Evolutionary conservation across 2,113 vertebrate species (phyloP).

Genomic region (Aspidoscelis tigris): DNA sequence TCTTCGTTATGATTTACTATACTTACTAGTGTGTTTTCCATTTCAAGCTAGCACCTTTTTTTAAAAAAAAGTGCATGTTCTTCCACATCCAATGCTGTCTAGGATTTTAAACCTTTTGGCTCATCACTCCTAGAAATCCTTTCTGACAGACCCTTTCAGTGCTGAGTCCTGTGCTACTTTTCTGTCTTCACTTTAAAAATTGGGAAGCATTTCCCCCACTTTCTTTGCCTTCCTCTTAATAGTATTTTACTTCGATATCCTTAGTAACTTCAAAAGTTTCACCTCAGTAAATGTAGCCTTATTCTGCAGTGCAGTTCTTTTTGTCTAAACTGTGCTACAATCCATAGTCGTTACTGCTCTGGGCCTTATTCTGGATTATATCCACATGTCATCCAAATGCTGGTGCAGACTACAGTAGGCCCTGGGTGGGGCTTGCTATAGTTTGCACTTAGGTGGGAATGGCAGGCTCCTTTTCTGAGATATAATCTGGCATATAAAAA

Average conservation of each 20-base stretch:
- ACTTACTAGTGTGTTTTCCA: slow-evolving; percentile 55
- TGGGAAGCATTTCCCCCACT: slow-evolving; percentile 15
- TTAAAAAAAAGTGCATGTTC: slow-evolving; percentile 55
- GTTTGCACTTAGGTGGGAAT: too few relatives aligned
- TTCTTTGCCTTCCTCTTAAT: not conserved
- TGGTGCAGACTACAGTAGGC: too few relatives aligned
- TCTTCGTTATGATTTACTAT: slow-evolving; percentile 56
- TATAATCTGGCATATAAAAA: too few relatives aligned
- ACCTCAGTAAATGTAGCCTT: not conserved
- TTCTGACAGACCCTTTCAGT: slow-evolving; percentile 16
- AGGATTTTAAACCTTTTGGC: slow-evolving; percentile 47
- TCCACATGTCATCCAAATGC: too few relatives aligned
- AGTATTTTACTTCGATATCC: slow-evolving; percentile 5
- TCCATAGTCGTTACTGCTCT: too few relatives aligned
- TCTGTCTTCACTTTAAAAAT: slow-evolving; percentile 16
- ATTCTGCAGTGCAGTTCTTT: not conserved
- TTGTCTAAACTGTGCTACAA: not conserved
- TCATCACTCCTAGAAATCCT: slow-evolving; percentile 35
- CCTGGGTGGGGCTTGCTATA: too few relatives aligned
- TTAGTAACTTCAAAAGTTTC: not conserved
- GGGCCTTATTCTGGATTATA: too few relatives aligned
- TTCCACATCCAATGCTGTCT: slow-evolving; percentile 32
- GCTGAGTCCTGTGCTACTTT: slow-evolving; percentile 56
- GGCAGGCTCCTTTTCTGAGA: too few relatives aligned
- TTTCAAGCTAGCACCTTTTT: slow-evolving; percentile 59